Conservation (phyloP, 2,888 invertebrate genomes). For the Trypoxylon attenuatum region DNA sequence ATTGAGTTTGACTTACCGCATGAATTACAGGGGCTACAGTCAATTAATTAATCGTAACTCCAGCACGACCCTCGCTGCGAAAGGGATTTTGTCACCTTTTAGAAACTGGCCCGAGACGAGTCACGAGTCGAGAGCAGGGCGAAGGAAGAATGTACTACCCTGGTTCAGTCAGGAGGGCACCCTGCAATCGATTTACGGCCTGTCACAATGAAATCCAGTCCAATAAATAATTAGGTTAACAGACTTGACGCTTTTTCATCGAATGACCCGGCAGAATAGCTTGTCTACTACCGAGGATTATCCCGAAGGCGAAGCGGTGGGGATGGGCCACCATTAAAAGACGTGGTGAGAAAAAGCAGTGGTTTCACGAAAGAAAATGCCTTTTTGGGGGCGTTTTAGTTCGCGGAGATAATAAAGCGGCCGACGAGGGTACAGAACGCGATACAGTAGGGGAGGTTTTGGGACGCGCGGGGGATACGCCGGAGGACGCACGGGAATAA, state of each 20-base stretch:
- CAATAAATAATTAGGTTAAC: conserved; percentile 3
- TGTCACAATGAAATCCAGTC: conserved; percentile 12
- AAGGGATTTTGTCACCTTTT: conserved; percentile 71
- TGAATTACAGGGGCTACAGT: conserved; percentile 68
- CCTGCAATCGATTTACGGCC: conserved; percentile 31
- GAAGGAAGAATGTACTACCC: no score
- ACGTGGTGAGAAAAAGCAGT: not conserved
- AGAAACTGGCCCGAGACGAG: conserved; percentile 54
- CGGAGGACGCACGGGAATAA: conserved; percentile 63
- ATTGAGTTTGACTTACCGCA: conserved; percentile 72
- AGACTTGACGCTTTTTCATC: not conserved
- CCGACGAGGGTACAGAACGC: conserved; percentile 24
- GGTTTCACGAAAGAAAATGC: not conserved
- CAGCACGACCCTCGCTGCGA: conserved; percentile 48
- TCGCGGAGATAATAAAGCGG: conserved; percentile 3
- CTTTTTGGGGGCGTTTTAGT: not conserved
- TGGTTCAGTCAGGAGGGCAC: no score
- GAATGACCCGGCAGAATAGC: no score
- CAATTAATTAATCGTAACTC: conserved; percentile 73
- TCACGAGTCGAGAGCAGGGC: conserved; percentile 18
- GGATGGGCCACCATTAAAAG: no score
- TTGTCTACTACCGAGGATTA: no score
- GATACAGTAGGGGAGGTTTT: conserved; percentile 27
- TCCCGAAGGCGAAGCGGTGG: no score
- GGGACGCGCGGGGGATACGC: conserved; percentile 13